A percentile compares a stretch with the other conserved stretches of the same genome.
phyloP scores from a whole-genome alignment of 2,113 vertebrate species.

The Urocynchramus pylzowi region DNA sequence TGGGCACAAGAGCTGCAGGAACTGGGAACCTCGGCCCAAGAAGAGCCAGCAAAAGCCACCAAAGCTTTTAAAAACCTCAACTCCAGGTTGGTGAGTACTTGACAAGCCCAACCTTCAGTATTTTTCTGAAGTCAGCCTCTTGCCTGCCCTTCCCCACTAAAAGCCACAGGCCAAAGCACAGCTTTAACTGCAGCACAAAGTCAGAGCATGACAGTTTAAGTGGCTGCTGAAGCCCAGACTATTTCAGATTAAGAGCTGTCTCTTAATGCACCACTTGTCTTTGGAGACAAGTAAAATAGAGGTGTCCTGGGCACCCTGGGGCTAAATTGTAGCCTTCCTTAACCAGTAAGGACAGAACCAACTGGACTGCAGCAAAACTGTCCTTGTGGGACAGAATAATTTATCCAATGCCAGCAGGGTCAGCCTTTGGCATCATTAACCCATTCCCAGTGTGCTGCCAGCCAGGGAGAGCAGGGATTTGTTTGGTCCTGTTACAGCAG shows the following conservation, averaged over 20 bases:
- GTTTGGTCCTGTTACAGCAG: not conserved
- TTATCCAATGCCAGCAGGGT: not conserved
- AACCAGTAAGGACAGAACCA: not conserved
- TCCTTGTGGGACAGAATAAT: not conserved
- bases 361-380: not conserved
- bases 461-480: not conserved
- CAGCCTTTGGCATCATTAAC: not conserved
- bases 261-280: not conserved
- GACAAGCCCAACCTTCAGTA: not conserved
- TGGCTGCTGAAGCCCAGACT: not conserved
- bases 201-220: not conserved
- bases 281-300: not conserved
- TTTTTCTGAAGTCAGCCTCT: not conserved
- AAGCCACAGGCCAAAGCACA: not conserved
- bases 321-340: not conserved
- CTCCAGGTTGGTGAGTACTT: not conserved
- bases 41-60: not conserved
- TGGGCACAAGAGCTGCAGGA: not conserved
- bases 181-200: not conserved
- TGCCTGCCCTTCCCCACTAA: not conserved
- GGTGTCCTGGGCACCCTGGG: not conserved
- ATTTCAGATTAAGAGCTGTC: not conserved
- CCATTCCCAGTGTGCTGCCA: not conserved
- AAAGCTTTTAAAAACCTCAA: not conserved
- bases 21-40: not conserved